Conservation (phyloP, 2,113 vertebrate genomes). For the Lamprologus speciosus region DNA sequence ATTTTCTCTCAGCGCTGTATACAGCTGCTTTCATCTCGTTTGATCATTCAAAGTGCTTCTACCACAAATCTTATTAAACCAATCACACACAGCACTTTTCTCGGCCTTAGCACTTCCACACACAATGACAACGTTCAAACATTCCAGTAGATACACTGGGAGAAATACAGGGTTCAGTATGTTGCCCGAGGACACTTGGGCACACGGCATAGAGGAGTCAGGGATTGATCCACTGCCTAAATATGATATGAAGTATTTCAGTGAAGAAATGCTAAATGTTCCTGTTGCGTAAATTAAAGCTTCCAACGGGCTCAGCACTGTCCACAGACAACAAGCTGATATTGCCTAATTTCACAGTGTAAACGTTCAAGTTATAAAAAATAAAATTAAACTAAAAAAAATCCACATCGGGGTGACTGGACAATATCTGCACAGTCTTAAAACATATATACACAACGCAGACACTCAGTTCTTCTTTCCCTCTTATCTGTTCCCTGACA, state of each 20-base stretch:
- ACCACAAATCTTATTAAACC: not conserved
- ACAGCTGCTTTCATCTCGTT: not conserved
- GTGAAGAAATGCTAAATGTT: not conserved
- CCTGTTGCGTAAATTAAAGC: not conserved
- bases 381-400: not conserved
- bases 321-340: not conserved
- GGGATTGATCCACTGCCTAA: not conserved
- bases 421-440: not conserved
- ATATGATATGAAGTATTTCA: not conserved
- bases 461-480: not conserved
- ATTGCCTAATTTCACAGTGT: not conserved
- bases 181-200: not conserved
- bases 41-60: not conserved
- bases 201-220: not conserved
- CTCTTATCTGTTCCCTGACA: slow-evolving; percentile 7
- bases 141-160: not conserved
- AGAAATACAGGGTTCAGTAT: not conserved
- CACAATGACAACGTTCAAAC: not conserved
- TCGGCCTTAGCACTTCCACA: not conserved
- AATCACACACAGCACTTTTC: not conserved
- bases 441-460: not conserved
- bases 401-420: not conserved
- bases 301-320: not conserved
- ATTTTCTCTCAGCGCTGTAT: not conserved
- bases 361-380: not conserved